Evolutionary conservation across 2,888 invertebrate genomes (phyloP).

Genomic region (Diplolepis rosae): DNA sequence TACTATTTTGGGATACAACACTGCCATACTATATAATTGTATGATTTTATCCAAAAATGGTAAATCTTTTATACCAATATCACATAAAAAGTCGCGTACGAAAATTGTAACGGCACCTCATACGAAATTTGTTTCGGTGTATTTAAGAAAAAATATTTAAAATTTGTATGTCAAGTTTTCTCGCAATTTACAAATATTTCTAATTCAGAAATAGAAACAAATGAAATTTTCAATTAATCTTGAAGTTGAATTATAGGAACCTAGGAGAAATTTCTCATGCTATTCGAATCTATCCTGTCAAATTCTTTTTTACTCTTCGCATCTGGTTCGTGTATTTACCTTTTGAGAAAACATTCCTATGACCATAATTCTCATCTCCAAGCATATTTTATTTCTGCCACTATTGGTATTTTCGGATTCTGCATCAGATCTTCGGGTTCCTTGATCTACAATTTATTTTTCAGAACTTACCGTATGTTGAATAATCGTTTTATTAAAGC

Average conservation of each 20-base stretch:
- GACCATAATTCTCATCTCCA: constrained; percentile 42
- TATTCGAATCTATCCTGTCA: constrained; percentile 56
- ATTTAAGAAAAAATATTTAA: too few species aligned
- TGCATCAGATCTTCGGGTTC: constrained; percentile 52
- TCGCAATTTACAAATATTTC: too few species aligned
- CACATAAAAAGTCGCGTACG: too few species aligned
- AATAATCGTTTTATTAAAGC: background rate
- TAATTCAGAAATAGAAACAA: constrained; percentile 6
- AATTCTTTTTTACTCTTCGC: constrained; percentile 55
- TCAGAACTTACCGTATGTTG: constrained; percentile 49
- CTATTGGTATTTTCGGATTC: constrained; percentile 54
- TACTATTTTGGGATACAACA: too few species aligned
- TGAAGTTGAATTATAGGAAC: constrained; percentile 19
- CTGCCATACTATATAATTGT: too few species aligned
- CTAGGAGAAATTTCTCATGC: constrained; percentile 47
- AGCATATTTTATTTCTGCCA: constrained; percentile 51
- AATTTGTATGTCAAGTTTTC: too few species aligned
- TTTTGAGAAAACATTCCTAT: constrained; percentile 46
- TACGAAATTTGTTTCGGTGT: too few species aligned
- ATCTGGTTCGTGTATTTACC: constrained; percentile 54
- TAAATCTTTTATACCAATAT: too few species aligned
- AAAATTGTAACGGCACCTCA: too few species aligned
- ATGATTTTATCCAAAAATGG: too few species aligned
- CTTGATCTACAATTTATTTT: constrained; percentile 55
- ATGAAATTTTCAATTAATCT: background rate